Evolutionary conservation across 1,140 invertebrate genomes (phyloP).

Genomic region (Trichomalopsis sarcophagae): DNA sequence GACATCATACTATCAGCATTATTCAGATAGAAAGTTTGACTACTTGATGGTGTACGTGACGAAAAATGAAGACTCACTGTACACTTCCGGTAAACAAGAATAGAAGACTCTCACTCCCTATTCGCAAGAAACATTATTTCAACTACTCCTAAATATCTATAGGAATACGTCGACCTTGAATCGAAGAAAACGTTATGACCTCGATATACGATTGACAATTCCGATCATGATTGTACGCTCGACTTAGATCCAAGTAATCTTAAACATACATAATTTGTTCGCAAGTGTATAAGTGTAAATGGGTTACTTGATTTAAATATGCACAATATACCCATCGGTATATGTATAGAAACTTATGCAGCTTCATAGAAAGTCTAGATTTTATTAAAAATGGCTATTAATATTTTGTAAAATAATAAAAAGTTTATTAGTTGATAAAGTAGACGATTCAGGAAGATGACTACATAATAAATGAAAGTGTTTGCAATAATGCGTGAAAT

Average conservation of each 20-base stretch:
- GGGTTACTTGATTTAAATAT: neutral
- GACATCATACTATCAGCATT: neutral
- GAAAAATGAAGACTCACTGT: neutral
- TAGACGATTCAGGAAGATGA: too few species aligned
- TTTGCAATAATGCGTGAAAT: too few species aligned
- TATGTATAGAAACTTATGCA: neutral
- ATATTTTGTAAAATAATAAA: too few species aligned
- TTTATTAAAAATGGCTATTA: too few species aligned
- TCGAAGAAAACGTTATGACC: slow-evolving; percentile 62
- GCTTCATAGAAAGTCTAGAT: too few species aligned
- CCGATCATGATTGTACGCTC: slow-evolving; percentile 60
- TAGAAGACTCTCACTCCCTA: neutral
- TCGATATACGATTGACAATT: slow-evolving; percentile 70
- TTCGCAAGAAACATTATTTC: neutral
- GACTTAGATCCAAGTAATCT: slow-evolving; percentile 60
- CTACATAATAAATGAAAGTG: too few species aligned
- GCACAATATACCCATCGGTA: neutral
- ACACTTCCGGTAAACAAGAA: neutral
- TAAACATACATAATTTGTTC: slow-evolving; percentile 61
- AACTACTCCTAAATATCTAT: neutral
- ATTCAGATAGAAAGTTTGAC: neutral
- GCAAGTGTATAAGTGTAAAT: neutral
- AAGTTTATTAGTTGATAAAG: too few species aligned
- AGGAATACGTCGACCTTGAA: slow-evolving; percentile 35
- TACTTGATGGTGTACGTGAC: neutral